phyloP scores from a whole-genome alignment of 1,140 invertebrate genomes.

The Artemia franciscana region DNA sequence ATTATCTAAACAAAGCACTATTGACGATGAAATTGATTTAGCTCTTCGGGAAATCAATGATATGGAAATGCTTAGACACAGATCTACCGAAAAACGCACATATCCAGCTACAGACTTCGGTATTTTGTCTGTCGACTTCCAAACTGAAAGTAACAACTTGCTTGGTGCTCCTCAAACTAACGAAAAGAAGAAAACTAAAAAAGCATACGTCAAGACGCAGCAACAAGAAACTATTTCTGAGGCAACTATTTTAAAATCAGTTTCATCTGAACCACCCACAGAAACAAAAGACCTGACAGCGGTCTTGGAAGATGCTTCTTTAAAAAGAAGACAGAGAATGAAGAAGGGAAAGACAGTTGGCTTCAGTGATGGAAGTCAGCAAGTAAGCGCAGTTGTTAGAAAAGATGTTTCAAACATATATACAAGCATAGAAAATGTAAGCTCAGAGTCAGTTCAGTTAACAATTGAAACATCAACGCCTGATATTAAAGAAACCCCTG shows the following conservation, averaged over 20 bases:
- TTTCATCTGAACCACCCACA: not conserved
- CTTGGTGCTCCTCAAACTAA: not conserved
- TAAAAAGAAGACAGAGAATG: conserved; percentile 5
- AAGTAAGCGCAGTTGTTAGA: not conserved
- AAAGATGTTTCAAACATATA: not conserved
- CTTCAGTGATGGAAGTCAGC: conserved; percentile 6
- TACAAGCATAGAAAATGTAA: not conserved
- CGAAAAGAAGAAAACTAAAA: not conserved
- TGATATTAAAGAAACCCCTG: not conserved
- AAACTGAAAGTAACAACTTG: too few species aligned
- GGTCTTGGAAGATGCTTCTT: not conserved
- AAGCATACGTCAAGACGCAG: not conserved
- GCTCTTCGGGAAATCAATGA: conserved; percentile 29
- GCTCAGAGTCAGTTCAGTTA: not conserved
- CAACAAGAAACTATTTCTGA: not conserved
- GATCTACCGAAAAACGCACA: not conserved
- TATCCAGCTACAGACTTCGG: too few species aligned
- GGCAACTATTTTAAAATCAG: not conserved
- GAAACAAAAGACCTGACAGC: not conserved
- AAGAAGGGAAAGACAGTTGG: conserved; percentile 7
- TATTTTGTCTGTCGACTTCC: too few species aligned
- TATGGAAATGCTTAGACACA: conserved; percentile 22
- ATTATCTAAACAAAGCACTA: conserved; percentile 9
- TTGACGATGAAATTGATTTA: conserved; percentile 33
- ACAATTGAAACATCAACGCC: not conserved